Evolutionary conservation across 2,797 vertebrate species (phyloP).

Genomic region (Alca torda): DNA sequence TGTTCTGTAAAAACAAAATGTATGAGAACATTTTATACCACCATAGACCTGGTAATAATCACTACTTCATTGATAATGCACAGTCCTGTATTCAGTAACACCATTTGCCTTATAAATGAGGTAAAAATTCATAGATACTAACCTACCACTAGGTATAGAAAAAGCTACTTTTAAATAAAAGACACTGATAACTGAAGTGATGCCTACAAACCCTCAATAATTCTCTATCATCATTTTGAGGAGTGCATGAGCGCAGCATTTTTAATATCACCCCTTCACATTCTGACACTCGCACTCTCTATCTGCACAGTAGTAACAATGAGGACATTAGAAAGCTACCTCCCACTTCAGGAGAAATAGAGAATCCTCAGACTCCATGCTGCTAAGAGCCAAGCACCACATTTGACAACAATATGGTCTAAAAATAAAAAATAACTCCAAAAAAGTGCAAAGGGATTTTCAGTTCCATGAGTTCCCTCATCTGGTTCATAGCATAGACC

Average conservation of each 20-base stretch:
- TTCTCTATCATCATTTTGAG: neutral
- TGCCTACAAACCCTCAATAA: neutral
- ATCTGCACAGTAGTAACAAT: neutral
- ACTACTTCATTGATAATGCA: neutral
- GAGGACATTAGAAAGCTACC: neutral
- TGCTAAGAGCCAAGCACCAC: neutral
- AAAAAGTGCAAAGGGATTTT: neutral
- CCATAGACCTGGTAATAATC: neutral
- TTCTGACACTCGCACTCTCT: neutral
- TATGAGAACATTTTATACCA: neutral
- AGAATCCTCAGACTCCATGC: neutral
- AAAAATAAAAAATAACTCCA: neutral
- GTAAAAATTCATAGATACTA: neutral
- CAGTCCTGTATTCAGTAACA: neutral
- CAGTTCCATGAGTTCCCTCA: neutral
- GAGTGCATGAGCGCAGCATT: neutral
- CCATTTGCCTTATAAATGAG: neutral
- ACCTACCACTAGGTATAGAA: neutral
- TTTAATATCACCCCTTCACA: neutral
- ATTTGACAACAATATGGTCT: neutral
- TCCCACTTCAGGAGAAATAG: neutral
- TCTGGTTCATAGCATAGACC: neutral
- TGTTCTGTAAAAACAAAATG: neutral
- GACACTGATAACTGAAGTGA: neutral
- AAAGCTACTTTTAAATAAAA: neutral